A percentile compares a stretch with the other conserved stretches of the same genome.
Conservation (phyloP, 2,113 vertebrate genomes). For the Ictalurus furcatus region DNA sequence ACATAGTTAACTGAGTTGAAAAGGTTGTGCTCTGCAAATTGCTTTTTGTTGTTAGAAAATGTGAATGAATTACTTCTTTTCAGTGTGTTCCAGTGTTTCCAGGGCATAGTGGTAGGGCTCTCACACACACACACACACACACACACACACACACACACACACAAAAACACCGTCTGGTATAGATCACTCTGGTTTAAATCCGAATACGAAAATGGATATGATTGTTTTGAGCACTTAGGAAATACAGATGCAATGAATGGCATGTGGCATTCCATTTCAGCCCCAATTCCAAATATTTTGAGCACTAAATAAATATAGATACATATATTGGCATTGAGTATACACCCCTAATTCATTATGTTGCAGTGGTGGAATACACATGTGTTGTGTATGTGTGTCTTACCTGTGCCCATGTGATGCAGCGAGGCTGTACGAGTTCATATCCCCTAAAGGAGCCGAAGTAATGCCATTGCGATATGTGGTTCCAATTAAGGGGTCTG, state of each 20-base stretch:
- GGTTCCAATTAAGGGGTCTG: conserved; percentile 77
- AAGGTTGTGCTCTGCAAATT: no score
- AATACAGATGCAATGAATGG: background rate
- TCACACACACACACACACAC: no score
- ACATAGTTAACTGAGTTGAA: no score
- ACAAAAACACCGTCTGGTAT: no score
- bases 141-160: no score
- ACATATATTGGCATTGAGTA: background rate
- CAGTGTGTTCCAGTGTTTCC: no score
- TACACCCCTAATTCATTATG: background rate
- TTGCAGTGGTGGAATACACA: conserved; percentile 17
- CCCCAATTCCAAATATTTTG: background rate
- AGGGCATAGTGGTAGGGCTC: no score
- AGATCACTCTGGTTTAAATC: background rate
- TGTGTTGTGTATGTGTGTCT: conserved; percentile 31
- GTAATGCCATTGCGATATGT: conserved; percentile 74
- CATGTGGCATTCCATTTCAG: background rate
- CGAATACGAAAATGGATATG: background rate
- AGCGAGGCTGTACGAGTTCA: conserved; percentile 79
- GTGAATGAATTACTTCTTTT: no score
- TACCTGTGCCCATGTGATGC: conserved; percentile 81
- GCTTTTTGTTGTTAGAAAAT: no score
- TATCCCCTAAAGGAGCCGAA: conserved; percentile 72
- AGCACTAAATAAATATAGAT: background rate
- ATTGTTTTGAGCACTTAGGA: background rate